These are phyloP conservation scores for Polyommatus iphigenia DNA, from an alignment of 2,888 invertebrate genomes.

Conservation along the genomic window DNA sequence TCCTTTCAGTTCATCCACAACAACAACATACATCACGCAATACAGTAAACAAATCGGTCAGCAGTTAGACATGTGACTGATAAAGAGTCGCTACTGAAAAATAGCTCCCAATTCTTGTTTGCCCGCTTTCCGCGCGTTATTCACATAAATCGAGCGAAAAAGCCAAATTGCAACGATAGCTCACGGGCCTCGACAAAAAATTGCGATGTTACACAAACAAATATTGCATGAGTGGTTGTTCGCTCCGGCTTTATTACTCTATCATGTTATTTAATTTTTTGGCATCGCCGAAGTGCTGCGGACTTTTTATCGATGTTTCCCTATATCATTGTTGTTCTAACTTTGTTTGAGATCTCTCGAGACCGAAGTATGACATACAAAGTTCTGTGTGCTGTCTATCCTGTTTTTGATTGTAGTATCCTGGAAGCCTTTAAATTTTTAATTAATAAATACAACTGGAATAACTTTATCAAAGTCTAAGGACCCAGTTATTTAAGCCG, in stretches of 20 bases:
- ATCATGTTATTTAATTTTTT: constrained; percentile 51
- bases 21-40: constrained; percentile 36
- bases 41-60: constrained; percentile 53
- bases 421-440: neutral
- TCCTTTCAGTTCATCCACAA: neutral
- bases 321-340: constrained; percentile 16
- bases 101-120: constrained; percentile 71
- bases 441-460: neutral
- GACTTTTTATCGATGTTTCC: constrained; percentile 33
- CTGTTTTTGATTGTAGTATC: neutral
- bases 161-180: constrained; percentile 73
- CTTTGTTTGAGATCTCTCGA: constrained; percentile 3
- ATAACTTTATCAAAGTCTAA: neutral
- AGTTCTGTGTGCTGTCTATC: neutral
- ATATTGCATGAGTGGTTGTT: constrained; percentile 61
- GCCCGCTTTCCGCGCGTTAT: constrained; percentile 72
- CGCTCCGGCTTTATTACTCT: constrained; percentile 57
- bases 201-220: constrained; percentile 68
- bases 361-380: neutral
- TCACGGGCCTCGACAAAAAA: constrained; percentile 71
- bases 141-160: constrained; percentile 75
- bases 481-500: neutral
- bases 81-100: constrained; percentile 68
- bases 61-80: constrained; percentile 63
- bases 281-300: constrained; percentile 42